Evolutionary conservation across 2,797 vertebrate species (phyloP), one percentile per base, ranked within the genome.

Genomic region (Pogonophryne albipinna): DNA sequence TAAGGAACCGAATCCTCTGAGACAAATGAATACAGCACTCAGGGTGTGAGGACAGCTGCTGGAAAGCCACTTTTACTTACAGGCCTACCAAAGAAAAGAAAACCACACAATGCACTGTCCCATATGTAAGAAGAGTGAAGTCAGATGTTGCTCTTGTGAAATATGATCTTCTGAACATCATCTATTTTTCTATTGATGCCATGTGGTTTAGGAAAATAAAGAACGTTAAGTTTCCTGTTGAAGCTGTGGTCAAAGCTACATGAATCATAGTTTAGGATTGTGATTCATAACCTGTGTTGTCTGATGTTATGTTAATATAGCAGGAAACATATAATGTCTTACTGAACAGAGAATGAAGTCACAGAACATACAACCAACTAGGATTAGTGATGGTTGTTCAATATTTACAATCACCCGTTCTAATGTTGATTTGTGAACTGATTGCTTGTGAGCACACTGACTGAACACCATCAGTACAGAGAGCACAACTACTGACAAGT

Each of bases 1-100:
- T 78, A 79, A 83, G 71, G 69, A 85, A 77, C 45, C 63, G 53
- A 84, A 87, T 84, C 88, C 76, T 63, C 41, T 46, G 84, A 85
- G 83, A 78, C 50, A 82, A 85, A 86, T 88, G 59, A 74, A 87
- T 79, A 83, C 84, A 67, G 60, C 83, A 74, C 52, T 61, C 15
- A 55, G 61, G 80, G 85, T 77, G 73, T 78, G 80, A 87, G 73
- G 82, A 86, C 83, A 88, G 85, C 88, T 87, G 84, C 77, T 86
- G 61, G 66, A 76, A 88, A 85, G 71, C 57, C 16, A 55, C 74
- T 80, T 71, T 76, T 66, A 82, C 71, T 74, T 51, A 53, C 2
- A 14, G 55, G 19, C 41, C 56, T 53, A 77, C 87, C 84, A 89
- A 89, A 57, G 50, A 85, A 87, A 91, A 86, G 68, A 87, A 70